phyloP scores from a whole-genome alignment of 2,888 invertebrate genomes.

The Diadegma fenestrale region DNA sequence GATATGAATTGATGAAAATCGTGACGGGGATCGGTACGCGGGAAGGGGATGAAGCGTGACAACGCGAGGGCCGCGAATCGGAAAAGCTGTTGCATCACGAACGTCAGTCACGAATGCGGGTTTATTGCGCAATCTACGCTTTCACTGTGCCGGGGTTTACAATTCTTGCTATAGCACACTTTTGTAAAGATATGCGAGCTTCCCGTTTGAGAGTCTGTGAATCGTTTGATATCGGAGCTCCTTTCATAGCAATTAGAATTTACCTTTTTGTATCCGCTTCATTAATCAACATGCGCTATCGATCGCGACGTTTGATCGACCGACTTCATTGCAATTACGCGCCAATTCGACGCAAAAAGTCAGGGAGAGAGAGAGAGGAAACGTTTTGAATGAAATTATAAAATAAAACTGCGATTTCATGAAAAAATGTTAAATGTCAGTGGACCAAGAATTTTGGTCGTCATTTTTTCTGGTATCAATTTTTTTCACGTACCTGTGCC shows the following conservation, averaged over 20 bases:
- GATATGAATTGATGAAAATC: conserved; percentile 35
- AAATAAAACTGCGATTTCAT: not conserved
- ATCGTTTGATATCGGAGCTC: conserved; percentile 9
- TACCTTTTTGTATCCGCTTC: not conserved
- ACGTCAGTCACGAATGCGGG: conserved; percentile 69
- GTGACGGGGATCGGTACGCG: not conserved
- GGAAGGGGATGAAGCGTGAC: conserved; percentile 25
- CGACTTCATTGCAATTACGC: not conserved
- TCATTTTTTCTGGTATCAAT: not conserved
- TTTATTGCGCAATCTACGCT: conserved; percentile 74
- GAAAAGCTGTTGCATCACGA: conserved; percentile 66
- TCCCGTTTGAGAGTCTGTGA: conserved; percentile 18
- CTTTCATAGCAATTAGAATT: not conserved
- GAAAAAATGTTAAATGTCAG: not conserved
- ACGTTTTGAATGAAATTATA: not conserved
- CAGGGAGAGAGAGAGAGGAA: not conserved
- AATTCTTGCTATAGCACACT: conserved; percentile 15
- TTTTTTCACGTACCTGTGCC: conserved; percentile 89
- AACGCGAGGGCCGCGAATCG: conserved; percentile 38
- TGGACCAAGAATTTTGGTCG: too few species aligned
- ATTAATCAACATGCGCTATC: conserved; percentile 1
- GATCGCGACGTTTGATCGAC: conserved; percentile 8
- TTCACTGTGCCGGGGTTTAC: conserved; percentile 68
- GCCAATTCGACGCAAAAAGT: not conserved
- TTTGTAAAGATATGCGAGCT: not conserved